Base-by-base conservation (phyloP, 2,113 vertebrate species). In the Chionodraco myersi region DNA sequence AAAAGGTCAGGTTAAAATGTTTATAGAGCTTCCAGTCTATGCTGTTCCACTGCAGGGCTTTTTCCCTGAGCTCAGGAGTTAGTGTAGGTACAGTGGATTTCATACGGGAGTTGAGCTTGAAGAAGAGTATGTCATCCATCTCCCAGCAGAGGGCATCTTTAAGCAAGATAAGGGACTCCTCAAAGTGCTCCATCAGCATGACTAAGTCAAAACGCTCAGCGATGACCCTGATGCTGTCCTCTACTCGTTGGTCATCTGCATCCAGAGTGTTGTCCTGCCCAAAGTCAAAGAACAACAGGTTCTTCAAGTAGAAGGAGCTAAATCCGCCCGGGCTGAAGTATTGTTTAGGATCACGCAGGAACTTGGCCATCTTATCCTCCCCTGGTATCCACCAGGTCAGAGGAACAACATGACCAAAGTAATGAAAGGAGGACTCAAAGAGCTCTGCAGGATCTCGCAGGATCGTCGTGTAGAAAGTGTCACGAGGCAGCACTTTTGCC, bases 381-480 rank as follows among this genome's bases (percentile, higher is more conserved):
- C 95, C 92, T 0, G 92, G 71, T 26, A 97, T 91, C 86, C 94
- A 95, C 97, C 97, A 98, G 8, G 97, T 97, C 75, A 97, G 84
- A 8, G 97, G 97, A 60, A 96, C 89, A 77, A 96, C 0, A 0
- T 89, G 89, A 26, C 95, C 93, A 0, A 97, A 98, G 89, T 97
- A 98, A 89, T 97, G 96, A 92, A 98, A 98, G 7, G 97, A 96
- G 2, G 97, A 98, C 91, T 97, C 97, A 0, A 97, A 98, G 85
- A 97, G 96, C 70, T 95, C 94, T 1, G 96, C 97, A 0, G 97
- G 97, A 86, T 97, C 95, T 59, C 96, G 89, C 68, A 98, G 93
- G 88, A 97, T 95, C 0, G 97, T 97, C 68, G 97, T 89, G 30
- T 97, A 97, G 16, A 91, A 52, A 75, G 96, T 18, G 45, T 96